Base-by-base conservation (phyloP, 2,113 vertebrate species). In the Hydrochoerus hydrochaeris region DNA sequence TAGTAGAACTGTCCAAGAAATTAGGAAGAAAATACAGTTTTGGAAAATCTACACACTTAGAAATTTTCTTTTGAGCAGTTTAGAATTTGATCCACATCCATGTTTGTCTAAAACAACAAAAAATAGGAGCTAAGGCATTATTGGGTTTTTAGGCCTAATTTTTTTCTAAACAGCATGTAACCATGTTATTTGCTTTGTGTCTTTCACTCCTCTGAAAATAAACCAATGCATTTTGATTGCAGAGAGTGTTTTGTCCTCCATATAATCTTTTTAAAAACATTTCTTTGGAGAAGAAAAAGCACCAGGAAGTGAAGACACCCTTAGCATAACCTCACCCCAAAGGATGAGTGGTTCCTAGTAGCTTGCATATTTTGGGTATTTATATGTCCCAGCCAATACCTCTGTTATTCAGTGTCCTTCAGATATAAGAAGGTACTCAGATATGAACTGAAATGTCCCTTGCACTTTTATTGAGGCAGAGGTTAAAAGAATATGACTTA, bases 11-110 rank as follows among this genome's bases (percentile, higher is more conserved):
- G 14, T 84, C n/a, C 69, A 90, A 38, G 1, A 71, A 91, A 94
- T 30, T 22, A 41, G 32, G 60, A 80, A 81, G 17, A 86, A 97
- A 93, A 87, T 28, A 58, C 89, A 67, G 80, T 87, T 52, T 58
- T 13, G 14, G 32, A 82, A 88, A 92, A 90, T 80, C 38, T 38
- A 81, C 30, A 67, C 10, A 75, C 14, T 77, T 80, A 7, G 26
- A 90, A 84, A 54, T 67, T 67, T 81, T n/a, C 46, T 88, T 90
- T 46, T 94, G 38, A 84, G 71, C 30, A 90, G 2, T 0, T 88
- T 49, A 85, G 78, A 85, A 78, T 71, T 91, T 49, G 60, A 24
- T 87, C 35, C 28, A 90, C 65, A 38, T 60, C 19, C 49, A 67
- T 57, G 20, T 80, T 91, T 69, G 30, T 71, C 57, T 65, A 94